Evolutionary conservation across 2,113 vertebrate genomes (phyloP).

Genomic region (Cheirogaleus medius): DNA sequence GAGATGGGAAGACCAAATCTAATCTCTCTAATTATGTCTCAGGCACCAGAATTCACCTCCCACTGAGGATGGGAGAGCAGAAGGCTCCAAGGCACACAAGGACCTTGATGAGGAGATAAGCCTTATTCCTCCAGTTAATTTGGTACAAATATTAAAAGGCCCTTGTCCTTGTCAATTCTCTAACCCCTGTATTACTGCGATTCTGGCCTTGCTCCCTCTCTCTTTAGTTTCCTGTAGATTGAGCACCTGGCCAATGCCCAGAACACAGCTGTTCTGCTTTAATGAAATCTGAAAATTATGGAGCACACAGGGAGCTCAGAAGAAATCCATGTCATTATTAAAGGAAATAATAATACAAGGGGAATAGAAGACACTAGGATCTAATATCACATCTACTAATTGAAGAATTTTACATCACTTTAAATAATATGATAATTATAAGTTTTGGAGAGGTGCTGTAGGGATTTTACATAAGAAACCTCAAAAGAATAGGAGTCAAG

Average conservation of each 20-base stretch:
- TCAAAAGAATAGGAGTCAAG: background rate
- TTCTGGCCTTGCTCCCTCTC: background rate
- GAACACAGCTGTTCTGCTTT: slow-evolving; percentile 27
- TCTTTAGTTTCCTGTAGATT: background rate
- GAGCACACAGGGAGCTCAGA: background rate
- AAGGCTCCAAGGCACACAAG: background rate
- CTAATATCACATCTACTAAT: slow-evolving; percentile 34
- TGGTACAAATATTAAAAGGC: slow-evolving; percentile 64
- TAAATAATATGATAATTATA: slow-evolving; percentile 41
- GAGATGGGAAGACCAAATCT: slow-evolving; percentile 69
- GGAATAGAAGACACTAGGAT: background rate
- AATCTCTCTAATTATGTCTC: slow-evolving; percentile 78
- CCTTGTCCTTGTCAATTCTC: slow-evolving; percentile 62
- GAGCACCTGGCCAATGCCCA: slow-evolving; percentile 22
- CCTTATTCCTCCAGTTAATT: slow-evolving; percentile 57
- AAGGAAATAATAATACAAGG: slow-evolving; percentile 36
- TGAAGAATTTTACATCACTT: slow-evolving; percentile 19
- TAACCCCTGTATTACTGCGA: background rate
- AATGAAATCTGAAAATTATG: slow-evolving; percentile 50
- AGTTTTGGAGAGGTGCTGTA: background rate
- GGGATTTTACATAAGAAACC: background rate
- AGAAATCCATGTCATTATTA: slow-evolving; percentile 50
- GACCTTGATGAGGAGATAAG: slow-evolving; percentile 66
- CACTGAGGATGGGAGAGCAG: background rate
- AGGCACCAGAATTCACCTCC: slow-evolving; percentile 58